Conservation (phyloP, 2,888 invertebrate species). For the Drosophila maculinotata region DNA sequence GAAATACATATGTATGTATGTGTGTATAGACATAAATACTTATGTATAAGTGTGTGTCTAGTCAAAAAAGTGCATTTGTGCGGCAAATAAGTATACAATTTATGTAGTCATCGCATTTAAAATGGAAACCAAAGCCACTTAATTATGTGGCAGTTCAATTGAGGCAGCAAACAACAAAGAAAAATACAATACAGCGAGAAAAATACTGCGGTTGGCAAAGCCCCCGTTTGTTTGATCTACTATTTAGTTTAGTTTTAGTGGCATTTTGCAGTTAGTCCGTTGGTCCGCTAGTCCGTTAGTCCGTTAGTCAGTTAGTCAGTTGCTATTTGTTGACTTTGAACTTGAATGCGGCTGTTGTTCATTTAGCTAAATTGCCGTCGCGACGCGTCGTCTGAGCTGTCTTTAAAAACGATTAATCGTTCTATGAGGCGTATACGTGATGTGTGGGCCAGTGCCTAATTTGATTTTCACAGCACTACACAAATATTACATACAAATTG, state of each 20-base stretch:
- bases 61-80: conserved; percentile 14
- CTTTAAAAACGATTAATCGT: conserved; percentile 5
- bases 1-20: neutral
- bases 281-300: conserved; percentile 11
- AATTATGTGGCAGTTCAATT: conserved; percentile 41
- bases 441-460: conserved; percentile 3
- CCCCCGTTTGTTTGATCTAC: conserved; percentile 19
- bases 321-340: conserved; percentile 52
- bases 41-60: neutral
- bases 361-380: conserved; percentile 26
- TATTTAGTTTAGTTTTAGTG: conserved; percentile 18
- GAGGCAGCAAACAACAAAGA: conserved; percentile 18
- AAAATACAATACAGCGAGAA: conserved; percentile 19
- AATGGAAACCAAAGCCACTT: conserved; percentile 34
- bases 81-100: conserved; percentile 36
- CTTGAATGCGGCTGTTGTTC: conserved; percentile 40
- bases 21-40: neutral
- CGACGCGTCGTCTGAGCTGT: conserved; percentile 2
- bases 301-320: conserved; percentile 4
- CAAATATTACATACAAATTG: neutral
- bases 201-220: neutral
- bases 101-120: conserved; percentile 37
- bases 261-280: conserved; percentile 12
- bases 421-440: conserved; percentile 17
- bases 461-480: neutral